Conservation (phyloP, 2,888 invertebrate genomes). For the Cacoxenus indagator region DNA sequence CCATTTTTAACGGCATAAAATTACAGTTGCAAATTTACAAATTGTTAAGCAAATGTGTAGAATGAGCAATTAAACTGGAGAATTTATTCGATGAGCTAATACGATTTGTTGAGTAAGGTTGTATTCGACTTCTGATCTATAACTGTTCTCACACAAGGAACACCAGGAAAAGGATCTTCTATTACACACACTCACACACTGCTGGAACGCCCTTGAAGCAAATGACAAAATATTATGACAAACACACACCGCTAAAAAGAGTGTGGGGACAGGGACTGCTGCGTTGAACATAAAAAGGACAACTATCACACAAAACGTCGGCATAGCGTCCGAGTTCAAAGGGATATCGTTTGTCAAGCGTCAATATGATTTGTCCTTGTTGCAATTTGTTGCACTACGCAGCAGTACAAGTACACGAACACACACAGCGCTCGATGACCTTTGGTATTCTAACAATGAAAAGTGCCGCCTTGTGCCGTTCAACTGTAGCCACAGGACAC, state of each 20-base stretch:
- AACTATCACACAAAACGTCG: not conserved
- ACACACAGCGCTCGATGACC: not conserved
- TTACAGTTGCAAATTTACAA: constrained; percentile 3
- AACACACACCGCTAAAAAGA: not conserved
- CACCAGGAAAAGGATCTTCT: no score
- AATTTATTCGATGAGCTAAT: not conserved
- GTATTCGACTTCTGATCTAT: no score
- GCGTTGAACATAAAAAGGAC: not conserved
- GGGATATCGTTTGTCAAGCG: not conserved
- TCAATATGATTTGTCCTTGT: constrained; percentile 8
- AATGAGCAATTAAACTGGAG: no score
- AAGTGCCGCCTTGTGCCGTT: not conserved
- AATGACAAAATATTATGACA: constrained; percentile 9
- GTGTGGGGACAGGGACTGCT: not conserved
- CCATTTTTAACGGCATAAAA: not conserved
- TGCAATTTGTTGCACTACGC: constrained; percentile 3
- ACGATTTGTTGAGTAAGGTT: no score
- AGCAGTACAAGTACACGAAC: not conserved
- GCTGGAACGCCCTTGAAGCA: not conserved
- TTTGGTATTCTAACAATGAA: no score
- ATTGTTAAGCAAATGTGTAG: no score
- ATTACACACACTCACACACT: no score
- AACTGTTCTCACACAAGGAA: no score
- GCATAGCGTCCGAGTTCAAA: not conserved
- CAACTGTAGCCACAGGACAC: not conserved